phyloP scores from a whole-genome alignment of 2,888 invertebrate species.

The Pseudeuparius sepicola region DNA sequence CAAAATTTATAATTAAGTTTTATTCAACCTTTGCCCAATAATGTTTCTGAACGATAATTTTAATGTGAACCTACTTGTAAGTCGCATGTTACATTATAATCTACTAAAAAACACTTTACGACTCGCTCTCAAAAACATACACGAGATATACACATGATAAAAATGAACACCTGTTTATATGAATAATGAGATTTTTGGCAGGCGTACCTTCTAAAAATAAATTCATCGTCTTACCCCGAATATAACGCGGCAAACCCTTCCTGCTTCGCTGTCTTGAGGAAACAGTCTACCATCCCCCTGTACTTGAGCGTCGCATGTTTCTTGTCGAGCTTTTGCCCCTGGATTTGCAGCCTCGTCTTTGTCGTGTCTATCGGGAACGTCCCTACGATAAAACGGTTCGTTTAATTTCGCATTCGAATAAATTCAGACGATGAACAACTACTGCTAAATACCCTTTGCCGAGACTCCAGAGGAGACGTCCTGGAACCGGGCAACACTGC shows the following conservation, averaged over 20 bases:
- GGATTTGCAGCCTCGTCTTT: slow-evolving; percentile 88
- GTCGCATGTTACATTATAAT: no score
- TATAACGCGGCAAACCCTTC: slow-evolving; percentile 82
- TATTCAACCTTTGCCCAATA: no score
- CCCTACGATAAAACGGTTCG: slow-evolving; percentile 44
- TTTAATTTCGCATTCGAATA: no score
- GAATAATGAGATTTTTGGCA: slow-evolving; percentile 1
- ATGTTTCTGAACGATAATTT: no score
- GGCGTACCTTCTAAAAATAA: neutral
- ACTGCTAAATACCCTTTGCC: neutral
- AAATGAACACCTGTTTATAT: no score
- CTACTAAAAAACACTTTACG: no score
- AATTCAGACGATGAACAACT: neutral
- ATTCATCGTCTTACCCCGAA: slow-evolving; percentile 58
- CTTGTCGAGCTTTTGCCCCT: slow-evolving; percentile 78
- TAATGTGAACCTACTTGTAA: no score
- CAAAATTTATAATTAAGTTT: no score
- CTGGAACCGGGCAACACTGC: no score
- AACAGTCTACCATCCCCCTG: slow-evolving; percentile 86
- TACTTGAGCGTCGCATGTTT: slow-evolving; percentile 68
- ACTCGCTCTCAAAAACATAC: no score
- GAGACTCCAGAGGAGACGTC: no score
- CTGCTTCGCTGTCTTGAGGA: slow-evolving; percentile 72
- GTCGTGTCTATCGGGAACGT: slow-evolving; percentile 96
- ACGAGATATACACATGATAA: no score